Percentiles rank a stretch among this genome's conserved stretches.
These are phyloP conservation scores for Grammomys dolichurus DNA, from an alignment of 2,113 vertebrate genomes.

Conservation along the genomic window DNA sequence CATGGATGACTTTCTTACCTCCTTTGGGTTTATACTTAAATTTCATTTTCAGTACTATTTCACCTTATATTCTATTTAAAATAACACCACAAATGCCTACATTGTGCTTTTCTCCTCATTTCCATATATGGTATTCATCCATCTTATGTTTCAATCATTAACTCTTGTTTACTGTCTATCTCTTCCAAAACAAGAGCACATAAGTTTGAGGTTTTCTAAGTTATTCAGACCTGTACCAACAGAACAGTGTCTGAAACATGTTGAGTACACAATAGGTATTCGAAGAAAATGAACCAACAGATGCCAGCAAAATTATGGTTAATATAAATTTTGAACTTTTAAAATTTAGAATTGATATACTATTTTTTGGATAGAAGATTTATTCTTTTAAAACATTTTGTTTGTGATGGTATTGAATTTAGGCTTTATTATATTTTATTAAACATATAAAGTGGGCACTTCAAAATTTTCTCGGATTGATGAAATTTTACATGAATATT, in stretches of 20 bases:
- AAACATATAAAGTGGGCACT: neutral
- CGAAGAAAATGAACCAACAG: neutral
- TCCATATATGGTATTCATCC: neutral
- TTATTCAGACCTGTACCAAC: neutral
- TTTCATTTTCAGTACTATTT: neutral
- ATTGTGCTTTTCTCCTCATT: neutral
- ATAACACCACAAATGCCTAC: neutral
- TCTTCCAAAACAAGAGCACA: neutral
- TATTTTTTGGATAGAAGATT: neutral
- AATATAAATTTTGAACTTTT: neutral
- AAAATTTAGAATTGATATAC: neutral
- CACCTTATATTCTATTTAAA: neutral
- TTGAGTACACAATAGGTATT: neutral
- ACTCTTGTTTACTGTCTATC: neutral
- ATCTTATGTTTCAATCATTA: neutral
- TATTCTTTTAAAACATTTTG: slow-evolving; percentile 49
- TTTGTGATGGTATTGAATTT: neutral
- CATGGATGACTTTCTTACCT: neutral
- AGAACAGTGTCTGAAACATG: neutral
- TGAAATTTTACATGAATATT: neutral
- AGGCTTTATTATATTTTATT: neutral
- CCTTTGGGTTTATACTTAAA: neutral
- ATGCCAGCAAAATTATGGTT: neutral
- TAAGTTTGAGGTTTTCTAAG: neutral
- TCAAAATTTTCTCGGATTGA: neutral